Conservation (phyloP, 2,888 invertebrate species). For the Drosophila picticornis region DNA sequence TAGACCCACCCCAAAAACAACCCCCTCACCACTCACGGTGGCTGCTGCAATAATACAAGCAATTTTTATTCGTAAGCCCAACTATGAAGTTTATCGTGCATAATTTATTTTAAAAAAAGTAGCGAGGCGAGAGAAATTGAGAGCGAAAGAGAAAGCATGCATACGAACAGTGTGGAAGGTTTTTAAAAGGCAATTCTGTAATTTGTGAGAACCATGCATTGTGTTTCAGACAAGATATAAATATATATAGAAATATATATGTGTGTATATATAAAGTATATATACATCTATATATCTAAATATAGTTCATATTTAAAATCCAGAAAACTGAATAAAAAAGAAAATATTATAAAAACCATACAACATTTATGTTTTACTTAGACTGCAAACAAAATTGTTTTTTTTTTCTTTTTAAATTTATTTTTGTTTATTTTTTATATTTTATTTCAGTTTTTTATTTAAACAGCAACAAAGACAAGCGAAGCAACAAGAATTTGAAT, state of each 20-base stretch:
- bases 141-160: background rate
- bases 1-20: constrained; percentile 15
- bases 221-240: constrained; percentile 62
- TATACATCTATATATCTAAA: constrained; percentile 56
- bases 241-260: constrained; percentile 34
- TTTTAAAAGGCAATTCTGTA: constrained; percentile 39
- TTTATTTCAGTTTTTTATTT: constrained; percentile 14
- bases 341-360: constrained; percentile 53
- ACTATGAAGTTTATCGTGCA: constrained; percentile 73
- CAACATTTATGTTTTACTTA: constrained; percentile 56
- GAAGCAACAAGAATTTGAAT: constrained; percentile 20
- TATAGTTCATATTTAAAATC: constrained; percentile 55
- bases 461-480: constrained; percentile 37
- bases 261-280: constrained; percentile 45
- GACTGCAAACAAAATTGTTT: constrained; percentile 10
- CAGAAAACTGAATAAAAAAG: constrained; percentile 68
- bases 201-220: constrained; percentile 50
- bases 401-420: too few species aligned
- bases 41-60: constrained; percentile 38
- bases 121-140: constrained; percentile 6
- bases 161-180: constrained; percentile 20
- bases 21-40: constrained; percentile 19
- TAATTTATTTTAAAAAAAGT: constrained; percentile 57
- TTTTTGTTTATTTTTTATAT: background rate
- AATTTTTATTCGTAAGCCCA: constrained; percentile 32